These are phyloP conservation scores for Cryptophagus acutangulus DNA, from an alignment of 2,888 invertebrate species.

Conservation along the genomic window DNA sequence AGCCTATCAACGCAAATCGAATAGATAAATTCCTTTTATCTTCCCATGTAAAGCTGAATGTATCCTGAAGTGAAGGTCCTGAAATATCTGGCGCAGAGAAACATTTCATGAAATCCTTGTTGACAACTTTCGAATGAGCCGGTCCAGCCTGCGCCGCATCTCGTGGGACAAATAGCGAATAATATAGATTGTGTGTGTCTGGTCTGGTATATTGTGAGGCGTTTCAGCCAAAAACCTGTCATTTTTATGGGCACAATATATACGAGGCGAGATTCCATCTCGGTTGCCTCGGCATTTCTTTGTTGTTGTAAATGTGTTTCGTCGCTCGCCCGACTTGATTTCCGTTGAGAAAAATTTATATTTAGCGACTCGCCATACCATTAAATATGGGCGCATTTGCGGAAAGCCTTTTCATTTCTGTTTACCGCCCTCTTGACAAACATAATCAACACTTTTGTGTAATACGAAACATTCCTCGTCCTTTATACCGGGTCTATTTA, in stretches of 20 bases:
- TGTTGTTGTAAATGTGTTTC: constrained; percentile 40
- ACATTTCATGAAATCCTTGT: too few species aligned
- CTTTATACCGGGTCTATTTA: too few species aligned
- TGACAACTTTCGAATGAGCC: constrained; percentile 13
- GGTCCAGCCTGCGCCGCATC: constrained; percentile 16
- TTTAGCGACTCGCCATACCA: constrained; percentile 31
- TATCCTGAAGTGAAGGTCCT: too few species aligned
- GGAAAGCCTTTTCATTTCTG: constrained; percentile 22
- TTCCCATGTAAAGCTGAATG: too few species aligned
- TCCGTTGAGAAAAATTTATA: constrained; percentile 46
- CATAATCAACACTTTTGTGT: constrained; percentile 19
- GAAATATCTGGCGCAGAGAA: too few species aligned
- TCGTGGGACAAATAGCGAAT: constrained; percentile 36
- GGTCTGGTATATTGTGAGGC: constrained; percentile 7
- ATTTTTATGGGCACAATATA: constrained; percentile 40
- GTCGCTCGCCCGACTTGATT: constrained; percentile 40
- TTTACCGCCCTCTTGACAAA: constrained; percentile 20
- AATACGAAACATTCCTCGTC: constrained; percentile 11
- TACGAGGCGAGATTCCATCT: constrained; percentile 39
- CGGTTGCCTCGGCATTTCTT: constrained; percentile 38
- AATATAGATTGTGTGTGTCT: constrained; percentile 36
- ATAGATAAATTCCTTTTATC: too few species aligned
- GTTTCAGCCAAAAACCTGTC: constrained; percentile 34
- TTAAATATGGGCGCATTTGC: constrained; percentile 22
- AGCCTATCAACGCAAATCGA: too few species aligned